Conservation (phyloP, 2,888 invertebrate genomes). For the Drosophila buzzatii region DNA sequence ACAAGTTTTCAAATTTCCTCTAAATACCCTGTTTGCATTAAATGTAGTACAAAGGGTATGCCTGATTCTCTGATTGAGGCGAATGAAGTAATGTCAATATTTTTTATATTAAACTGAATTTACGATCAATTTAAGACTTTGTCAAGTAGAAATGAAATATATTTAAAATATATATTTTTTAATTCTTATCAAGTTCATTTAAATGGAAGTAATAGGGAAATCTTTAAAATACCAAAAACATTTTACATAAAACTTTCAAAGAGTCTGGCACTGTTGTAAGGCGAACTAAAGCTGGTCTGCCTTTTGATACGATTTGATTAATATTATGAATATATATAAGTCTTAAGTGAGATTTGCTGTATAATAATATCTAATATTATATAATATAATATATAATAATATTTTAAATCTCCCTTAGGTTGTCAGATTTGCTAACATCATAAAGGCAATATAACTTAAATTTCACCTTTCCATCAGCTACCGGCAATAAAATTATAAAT, state of each 20-base stretch:
- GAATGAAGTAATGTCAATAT: background rate
- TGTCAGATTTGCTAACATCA: no score
- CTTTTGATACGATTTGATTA: background rate
- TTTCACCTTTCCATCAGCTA: background rate
- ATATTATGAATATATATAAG: background rate
- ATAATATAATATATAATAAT: no score
- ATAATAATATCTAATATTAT: no score
- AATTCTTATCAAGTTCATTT: background rate
- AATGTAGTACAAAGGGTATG: slow-evolving; percentile 4
- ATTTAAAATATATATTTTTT: background rate
- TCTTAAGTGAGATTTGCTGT: no score
- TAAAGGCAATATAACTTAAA: no score
- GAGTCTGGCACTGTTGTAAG: background rate
- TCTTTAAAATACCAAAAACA: background rate
- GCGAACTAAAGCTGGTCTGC: background rate
- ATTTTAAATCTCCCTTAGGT: no score
- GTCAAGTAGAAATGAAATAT: background rate
- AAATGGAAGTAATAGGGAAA: background rate
- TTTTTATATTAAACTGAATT: background rate
- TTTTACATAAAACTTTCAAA: background rate
- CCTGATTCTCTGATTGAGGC: no score
- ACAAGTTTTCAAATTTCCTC: slow-evolving; percentile 7
- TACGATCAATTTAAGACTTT: background rate
- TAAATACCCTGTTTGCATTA: background rate
- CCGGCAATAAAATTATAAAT: background rate